Evolutionary conservation across 1,140 invertebrate genomes (phyloP), one percentile per base, ranked within the genome.

Genomic region (Zaprionus davidi): DNA sequence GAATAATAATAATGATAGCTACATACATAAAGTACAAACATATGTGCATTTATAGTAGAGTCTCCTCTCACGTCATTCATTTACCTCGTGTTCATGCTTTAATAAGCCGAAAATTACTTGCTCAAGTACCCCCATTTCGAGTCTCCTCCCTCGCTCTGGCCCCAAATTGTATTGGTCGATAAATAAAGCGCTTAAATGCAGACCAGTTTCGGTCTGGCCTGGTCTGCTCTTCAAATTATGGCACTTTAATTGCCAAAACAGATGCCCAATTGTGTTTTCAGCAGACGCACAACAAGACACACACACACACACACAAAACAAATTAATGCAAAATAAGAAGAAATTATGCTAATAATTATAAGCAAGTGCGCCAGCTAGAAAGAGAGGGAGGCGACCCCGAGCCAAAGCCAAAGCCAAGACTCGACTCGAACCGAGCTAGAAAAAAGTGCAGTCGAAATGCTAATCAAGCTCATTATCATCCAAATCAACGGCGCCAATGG

Each of bases 271-370:
- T 70, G 9, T 60, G 22, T 63, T 41, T 46, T 53, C 26, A 69
- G 64, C 46, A 69, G 68, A 68, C 49, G 62, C 66, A 67, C 71
- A 65, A 62, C 57, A 63, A 66, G 59, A 65, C 38, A 70, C 20
- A 58, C 11, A 66, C 53, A 65, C 34, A 68, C 63, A 53, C 28
- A 59, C 31, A 41, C 34, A 69, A 64, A 41, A 44, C 41, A 74
- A 79, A 79, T 76, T 79, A 81, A 88, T 85, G 85, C 85, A 71
- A 90, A 90, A 82, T 85, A 85, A 85, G 79, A 90, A 77, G 69
- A 85, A 90, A 90, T 90, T 90, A 90, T 90, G 85, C 79, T 90
- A 90, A 90, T 90, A 90, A 90, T 90, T 90, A 90, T 90, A 81
- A 85, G 80, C 85, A 90, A 88, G 84, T 84, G 85, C 85, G 67